Conservation (phyloP, 2,888 invertebrate genomes). For the Zygaena filipendulae region DNA sequence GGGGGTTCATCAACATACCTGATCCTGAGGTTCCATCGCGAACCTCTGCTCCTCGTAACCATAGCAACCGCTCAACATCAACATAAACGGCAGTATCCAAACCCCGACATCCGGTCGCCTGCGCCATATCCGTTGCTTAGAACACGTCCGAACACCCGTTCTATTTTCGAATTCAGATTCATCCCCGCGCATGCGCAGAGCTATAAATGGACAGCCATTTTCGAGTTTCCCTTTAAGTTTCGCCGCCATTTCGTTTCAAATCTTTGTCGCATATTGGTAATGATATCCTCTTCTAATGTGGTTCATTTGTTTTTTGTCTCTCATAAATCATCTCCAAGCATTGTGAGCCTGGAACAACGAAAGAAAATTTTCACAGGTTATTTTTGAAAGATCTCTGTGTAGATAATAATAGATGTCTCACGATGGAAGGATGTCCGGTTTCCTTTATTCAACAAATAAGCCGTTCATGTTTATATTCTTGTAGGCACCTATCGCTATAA, state of each 20-base stretch:
- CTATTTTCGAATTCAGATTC: constrained; percentile 43
- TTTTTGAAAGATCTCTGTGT: no score
- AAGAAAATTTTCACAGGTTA: no score
- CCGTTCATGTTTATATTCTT: no score
- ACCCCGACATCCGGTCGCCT: constrained; percentile 36
- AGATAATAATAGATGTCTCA: no score
- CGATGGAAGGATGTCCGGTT: no score
- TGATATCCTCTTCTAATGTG: background rate
- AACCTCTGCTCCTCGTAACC: constrained; percentile 80
- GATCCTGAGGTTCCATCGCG: constrained; percentile 90
- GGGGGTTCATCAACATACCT: no score
- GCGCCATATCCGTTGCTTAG: constrained; percentile 33
- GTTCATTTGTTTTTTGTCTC: background rate
- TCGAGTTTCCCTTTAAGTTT: constrained; percentile 32
- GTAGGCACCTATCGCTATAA: no score
- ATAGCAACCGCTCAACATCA: constrained; percentile 42
- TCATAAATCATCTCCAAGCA: background rate
- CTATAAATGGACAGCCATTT: constrained; percentile 35
- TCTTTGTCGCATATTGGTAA: constrained; percentile 40
- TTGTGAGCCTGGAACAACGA: background rate
- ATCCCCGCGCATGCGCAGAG: constrained; percentile 35
- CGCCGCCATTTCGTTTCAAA: constrained; percentile 45
- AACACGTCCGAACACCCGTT: constrained; percentile 21
- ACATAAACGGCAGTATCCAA: constrained; percentile 34
- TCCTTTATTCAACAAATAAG: no score